These are phyloP conservation scores for Lymantria dispar DNA, from an alignment of 2,888 invertebrate genomes.

Conservation along the genomic window DNA sequence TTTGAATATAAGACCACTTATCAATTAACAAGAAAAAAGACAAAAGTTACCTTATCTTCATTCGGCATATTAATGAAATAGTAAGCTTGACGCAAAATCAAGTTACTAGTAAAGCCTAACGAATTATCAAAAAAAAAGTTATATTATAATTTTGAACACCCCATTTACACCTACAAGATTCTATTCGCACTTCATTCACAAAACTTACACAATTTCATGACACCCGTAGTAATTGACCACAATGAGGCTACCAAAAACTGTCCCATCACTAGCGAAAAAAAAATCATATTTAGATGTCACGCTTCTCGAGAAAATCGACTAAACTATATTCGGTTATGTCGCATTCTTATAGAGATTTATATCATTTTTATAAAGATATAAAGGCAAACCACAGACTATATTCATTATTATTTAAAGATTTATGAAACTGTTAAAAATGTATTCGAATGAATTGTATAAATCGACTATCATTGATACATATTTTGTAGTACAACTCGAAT, in stretches of 20 bases:
- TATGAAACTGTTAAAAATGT: slow-evolving; percentile 26
- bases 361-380: slow-evolving; percentile 65
- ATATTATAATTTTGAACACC: slow-evolving; percentile 25
- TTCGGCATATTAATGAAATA: too few relatives aligned
- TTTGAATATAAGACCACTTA: too few relatives aligned
- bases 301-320: slow-evolving; percentile 45
- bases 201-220: slow-evolving; percentile 53
- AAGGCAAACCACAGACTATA: slow-evolving; percentile 35
- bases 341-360: slow-evolving; percentile 55
- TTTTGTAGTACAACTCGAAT: slow-evolving; percentile 14
- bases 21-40: too few relatives aligned
- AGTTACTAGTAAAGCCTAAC: too few relatives aligned
- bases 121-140: not conserved
- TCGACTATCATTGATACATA: slow-evolving; percentile 23
- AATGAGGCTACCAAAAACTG: slow-evolving; percentile 50
- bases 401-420: slow-evolving; percentile 31
- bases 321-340: slow-evolving; percentile 39
- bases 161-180: slow-evolving; percentile 30
- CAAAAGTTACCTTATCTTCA: too few relatives aligned
- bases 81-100: too few relatives aligned
- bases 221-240: slow-evolving; percentile 70
- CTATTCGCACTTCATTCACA: slow-evolving; percentile 43
- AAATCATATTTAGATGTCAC: slow-evolving; percentile 60
- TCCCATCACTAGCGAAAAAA: slow-evolving; percentile 39
- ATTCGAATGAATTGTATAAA: slow-evolving; percentile 22